Evolutionary conservation across 2,113 vertebrate species (phyloP), one percentile per base, ranked within the genome.

Genomic region (Pica pica): DNA sequence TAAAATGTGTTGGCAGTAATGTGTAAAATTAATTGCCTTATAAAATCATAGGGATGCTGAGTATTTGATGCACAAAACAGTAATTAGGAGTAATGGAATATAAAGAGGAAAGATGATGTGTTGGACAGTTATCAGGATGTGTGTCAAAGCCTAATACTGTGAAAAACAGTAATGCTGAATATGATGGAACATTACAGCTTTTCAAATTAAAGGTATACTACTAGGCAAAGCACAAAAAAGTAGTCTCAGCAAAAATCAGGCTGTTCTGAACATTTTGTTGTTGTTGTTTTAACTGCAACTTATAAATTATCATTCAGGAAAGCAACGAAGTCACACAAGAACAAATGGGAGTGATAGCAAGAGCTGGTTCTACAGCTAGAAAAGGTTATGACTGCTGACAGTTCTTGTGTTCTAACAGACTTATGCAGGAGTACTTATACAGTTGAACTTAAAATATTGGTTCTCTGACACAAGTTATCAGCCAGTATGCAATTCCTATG

Each of bases 1-100:
- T 87, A 90, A 49, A 67, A 52, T 2, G 3, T n/a, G 6, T 67
- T 90, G 68, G 21, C 44, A 80, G 28, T 76, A 76, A 79, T 50
- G 18, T 59, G 24, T 22, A 79, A 71, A 79, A 84, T 61, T 93
- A 91, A 89, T 91, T 69, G 37, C 39, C 70, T 89, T 57, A 65
- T 55, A 94, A 94, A 95, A 83, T 57, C 59, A 24, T 20, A 26
- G 46, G 27, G 30, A 73, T 73, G 16, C 56, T 61, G 44, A 95
- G 16, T 65, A 70, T 91, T 94, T 87, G 63, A 52, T 59, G 9
- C 33, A 87, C 47, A 50, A 71, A 93, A 57, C 21, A 55, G 27
- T 93, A 87, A 96, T 87, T 80, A 85, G 39, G 30, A 82, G 15
- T 88, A 95, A 94, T 77, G 46, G 57, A 37, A 44, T 76, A 87